Evolutionary conservation across 2,888 invertebrate species (phyloP), one percentile per base, ranked within the genome.

Genomic region (Chesias legatella): DNA sequence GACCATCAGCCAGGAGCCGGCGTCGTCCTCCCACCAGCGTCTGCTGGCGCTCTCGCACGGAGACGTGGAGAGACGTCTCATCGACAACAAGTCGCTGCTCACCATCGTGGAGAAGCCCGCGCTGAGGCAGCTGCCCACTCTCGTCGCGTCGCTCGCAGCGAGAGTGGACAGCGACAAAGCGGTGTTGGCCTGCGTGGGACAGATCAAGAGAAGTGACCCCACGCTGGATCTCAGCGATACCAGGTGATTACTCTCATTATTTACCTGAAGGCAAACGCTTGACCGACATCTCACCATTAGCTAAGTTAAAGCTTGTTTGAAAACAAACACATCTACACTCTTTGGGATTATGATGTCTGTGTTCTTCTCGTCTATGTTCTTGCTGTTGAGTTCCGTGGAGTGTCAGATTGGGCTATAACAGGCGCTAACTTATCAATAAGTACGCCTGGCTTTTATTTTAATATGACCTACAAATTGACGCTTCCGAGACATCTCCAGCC

Each of bases 151-250:
- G 53, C 86, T 97, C 25, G 92, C 94, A 30, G 91, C 93, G 11
- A 90, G 97, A 49, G 96, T 97, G 29, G 95, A 97, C 73, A 94
- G 94, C 67, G 97, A 97, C 84, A 97, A 98, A 77, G 95, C 96
- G 41, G 95, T 95, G 35, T 82, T 98, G 46, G 91, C 92, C 23
- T 92, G 92, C 55, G 90, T 93, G 24, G 92, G 93, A 0, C 92
- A 92, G 65, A 89, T 93, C 33, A 92, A 92, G 67, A 84, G 89
- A 45, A 89, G 91, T 33, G 92, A 92, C 40, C 88, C 90, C 0
- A 72, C 81, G 0, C 78, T 92, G 60, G 90, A 92, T 3, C 85
- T 92, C 39, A 90, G 91, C 34, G 93, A 91, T 54, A 81, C 83
- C 5, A 90, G 90, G 91, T 91, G 34, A 62, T 73, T 9, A 6